Base-by-base conservation (phyloP, 2,888 invertebrate genomes). In the Phalera bucephala region DNA sequence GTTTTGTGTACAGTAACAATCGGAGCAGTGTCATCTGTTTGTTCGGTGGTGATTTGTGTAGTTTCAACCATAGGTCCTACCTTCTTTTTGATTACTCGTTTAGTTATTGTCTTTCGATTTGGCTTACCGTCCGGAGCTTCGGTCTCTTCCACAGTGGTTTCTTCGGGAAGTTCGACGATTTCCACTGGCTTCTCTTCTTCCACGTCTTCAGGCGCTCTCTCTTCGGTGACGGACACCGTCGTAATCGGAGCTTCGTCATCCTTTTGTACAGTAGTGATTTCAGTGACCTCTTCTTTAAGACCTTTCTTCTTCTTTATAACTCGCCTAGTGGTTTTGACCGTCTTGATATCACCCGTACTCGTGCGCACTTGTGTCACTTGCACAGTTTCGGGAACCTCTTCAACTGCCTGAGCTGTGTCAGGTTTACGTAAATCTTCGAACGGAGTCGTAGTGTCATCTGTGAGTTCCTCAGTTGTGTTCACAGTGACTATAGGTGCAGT, bases 161-260 rank as follows among this genome's bases (percentile, higher is more conserved):
- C 61, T 42, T 57, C 60, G 27, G 55, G 60, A 37, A 56, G 70
- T 20, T 80, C 66, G 38, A 88, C 66, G 1, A 80, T 53, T 40
- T 80, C 71, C 54, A 82, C 52, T 49, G 86, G 65, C 63, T 81
- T 51, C 49, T 72, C 80, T 19, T 84, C 78, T 42, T 81, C 77
- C 59, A 85, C 84, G 0, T 43, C 36, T 34, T 48, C 47, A 0
- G 34, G 29, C 2, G 22, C 17, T 8, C 20, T 8, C 1, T 26
- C 22, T 11, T 29, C 29, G 0, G 11, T 21, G 0, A 34, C 29
- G 1, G 15, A 20, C 1, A 28, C 34, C 9, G 20, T 33, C 1
- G 33, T 33, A 2, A 33, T 25, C 1, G 37, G 37, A 10, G 22
- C 26, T 6, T 29, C 71, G 60, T 22, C 78, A 0, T 53, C 53